Evolutionary conservation across 2,888 invertebrate species (phyloP).

Genomic region (Chymomyza amoena): DNA sequence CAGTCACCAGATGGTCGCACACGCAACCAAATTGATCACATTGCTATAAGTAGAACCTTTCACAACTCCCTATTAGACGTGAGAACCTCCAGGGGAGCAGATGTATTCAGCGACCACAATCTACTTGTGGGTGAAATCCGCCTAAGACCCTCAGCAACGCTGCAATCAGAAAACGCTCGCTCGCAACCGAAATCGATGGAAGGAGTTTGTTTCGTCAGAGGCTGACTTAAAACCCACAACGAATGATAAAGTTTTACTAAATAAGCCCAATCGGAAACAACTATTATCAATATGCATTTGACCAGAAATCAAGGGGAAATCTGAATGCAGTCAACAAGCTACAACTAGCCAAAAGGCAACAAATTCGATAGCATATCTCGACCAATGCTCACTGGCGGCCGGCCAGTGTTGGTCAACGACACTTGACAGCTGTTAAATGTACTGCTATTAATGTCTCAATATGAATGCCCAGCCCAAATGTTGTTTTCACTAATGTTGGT

Average conservation of each 20-base stretch:
- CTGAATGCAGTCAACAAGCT: background rate
- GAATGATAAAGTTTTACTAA: background rate
- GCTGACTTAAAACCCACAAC: too few species aligned
- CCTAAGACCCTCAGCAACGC: too few species aligned
- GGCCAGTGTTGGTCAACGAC: background rate
- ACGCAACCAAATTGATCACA: too few species aligned
- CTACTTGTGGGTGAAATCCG: too few species aligned
- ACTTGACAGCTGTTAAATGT: conserved; percentile 4
- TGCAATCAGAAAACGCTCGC: too few species aligned
- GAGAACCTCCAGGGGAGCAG: too few species aligned
- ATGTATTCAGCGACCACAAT: too few species aligned
- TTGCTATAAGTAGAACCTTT: too few species aligned
- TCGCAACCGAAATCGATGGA: too few species aligned
- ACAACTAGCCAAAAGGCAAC: background rate
- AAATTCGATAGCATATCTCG: background rate
- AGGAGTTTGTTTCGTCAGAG: too few species aligned
- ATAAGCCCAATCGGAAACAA: background rate
- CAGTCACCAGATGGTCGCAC: too few species aligned
- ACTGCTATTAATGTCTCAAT: background rate
- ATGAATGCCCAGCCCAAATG: background rate
- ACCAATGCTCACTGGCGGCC: background rate
- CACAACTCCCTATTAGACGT: too few species aligned
- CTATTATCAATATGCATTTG: background rate
- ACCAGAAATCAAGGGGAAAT: background rate
- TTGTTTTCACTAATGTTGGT: background rate